Conservation (phyloP, 2,113 vertebrate species). For the Neoarius graeffei region DNA sequence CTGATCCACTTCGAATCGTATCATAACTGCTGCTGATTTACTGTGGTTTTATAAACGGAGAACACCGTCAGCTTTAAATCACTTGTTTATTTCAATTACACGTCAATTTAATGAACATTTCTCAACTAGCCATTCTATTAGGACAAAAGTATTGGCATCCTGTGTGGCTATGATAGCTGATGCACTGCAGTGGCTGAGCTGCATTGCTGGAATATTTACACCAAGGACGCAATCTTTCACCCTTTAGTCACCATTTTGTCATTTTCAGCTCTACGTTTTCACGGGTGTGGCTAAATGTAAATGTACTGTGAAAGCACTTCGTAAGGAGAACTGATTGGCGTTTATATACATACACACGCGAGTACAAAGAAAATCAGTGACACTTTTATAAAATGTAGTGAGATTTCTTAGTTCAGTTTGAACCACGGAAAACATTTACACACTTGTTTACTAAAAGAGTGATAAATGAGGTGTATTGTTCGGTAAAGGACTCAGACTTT, state of each 20-base stretch:
- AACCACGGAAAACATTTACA: neutral
- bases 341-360: neutral
- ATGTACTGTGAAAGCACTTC: neutral
- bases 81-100: too few relatives aligned
- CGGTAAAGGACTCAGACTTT: neutral
- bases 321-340: neutral
- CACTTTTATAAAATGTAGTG: neutral
- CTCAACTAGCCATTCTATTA: neutral
- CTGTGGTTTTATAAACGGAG: too few relatives aligned
- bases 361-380: neutral
- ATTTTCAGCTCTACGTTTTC: neutral
- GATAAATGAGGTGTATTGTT: conserved; percentile 4
- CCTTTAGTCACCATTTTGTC: neutral
- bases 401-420: neutral
- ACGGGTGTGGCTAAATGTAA: neutral
- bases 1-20: too few relatives aligned
- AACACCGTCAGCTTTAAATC: too few relatives aligned
- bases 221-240: neutral
- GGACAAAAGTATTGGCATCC: neutral
- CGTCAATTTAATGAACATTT: too few relatives aligned
- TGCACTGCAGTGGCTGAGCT: neutral
- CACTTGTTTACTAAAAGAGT: neutral
- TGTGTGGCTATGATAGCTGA: neutral
- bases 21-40: too few relatives aligned
- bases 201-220: neutral